Percentiles rank a stretch among this genome's conserved stretches.
Evolutionary conservation across 2,888 invertebrate species (phyloP).

Genomic region (Melinaea menophilus): DNA sequence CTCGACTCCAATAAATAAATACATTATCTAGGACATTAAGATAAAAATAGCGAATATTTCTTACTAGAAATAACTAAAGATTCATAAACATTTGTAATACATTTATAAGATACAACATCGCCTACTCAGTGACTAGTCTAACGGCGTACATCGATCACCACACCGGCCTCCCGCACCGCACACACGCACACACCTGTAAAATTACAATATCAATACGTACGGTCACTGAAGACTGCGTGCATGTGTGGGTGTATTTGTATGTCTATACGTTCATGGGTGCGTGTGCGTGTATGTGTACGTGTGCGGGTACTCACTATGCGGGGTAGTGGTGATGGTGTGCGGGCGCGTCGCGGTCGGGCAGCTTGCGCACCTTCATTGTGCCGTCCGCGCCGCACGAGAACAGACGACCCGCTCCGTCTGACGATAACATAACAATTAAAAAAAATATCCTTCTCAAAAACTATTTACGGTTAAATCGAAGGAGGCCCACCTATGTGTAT

Average conservation of each 20-base stretch:
- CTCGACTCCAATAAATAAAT: constrained; percentile 53
- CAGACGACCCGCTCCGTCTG: constrained; percentile 90
- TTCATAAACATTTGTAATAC: constrained; percentile 69
- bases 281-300: neutral
- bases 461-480: neutral
- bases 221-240: neutral
- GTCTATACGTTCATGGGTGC: neutral
- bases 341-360: constrained; percentile 85
- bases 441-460: neutral
- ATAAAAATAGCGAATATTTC: constrained; percentile 67
- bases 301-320: constrained; percentile 19
- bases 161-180: constrained; percentile 39
- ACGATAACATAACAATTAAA: neutral
- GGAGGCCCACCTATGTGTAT: constrained; percentile 82
- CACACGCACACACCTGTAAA: neutral
- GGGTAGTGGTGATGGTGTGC: constrained; percentile 59
- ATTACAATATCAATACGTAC: neutral
- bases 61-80: constrained; percentile 73
- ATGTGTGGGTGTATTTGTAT: neutral
- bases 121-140: constrained; percentile 76
- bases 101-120: constrained; percentile 69
- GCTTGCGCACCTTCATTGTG: constrained; percentile 96
- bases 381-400: constrained; percentile 99
- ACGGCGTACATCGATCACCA: constrained; percentile 63
- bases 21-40: constrained; percentile 63